Conservation (phyloP, 2,797 vertebrate genomes). For the Triplophysa yarkandensis region DNA sequence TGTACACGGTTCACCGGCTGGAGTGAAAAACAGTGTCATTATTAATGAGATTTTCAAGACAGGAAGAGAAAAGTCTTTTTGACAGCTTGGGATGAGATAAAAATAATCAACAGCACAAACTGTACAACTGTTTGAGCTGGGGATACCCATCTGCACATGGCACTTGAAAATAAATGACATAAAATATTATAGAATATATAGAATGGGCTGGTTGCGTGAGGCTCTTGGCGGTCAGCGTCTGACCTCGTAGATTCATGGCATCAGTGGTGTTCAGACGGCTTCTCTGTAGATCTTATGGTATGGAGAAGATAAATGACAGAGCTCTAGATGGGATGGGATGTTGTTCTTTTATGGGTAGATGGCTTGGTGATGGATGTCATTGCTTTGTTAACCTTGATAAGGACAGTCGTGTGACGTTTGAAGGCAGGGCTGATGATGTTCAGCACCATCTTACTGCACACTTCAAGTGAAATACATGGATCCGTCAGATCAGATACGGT, state of each 20-base stretch:
- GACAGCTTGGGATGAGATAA: too few relatives aligned
- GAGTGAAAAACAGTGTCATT: conserved; percentile 4
- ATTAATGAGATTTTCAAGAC: conserved; percentile 37
- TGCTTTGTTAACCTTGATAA: conserved; percentile 75
- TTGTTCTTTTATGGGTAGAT: conserved; percentile 58
- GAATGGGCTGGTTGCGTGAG: conserved; percentile 67
- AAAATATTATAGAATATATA: conserved; percentile 61
- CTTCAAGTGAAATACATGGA: not conserved
- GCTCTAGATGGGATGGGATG: conserved; percentile 44
- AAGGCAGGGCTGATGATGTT: conserved; percentile 33
- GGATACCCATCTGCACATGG: conserved; percentile 47
- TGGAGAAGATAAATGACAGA: conserved; percentile 66
- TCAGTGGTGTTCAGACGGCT: conserved; percentile 68
- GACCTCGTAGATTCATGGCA: conserved; percentile 65
- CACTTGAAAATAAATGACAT: too few relatives aligned
- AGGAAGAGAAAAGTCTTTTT: not conserved
- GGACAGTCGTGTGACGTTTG: conserved; percentile 44
- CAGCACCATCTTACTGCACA: not conserved
- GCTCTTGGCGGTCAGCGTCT: conserved; percentile 65
- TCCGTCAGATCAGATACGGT: too few relatives aligned
- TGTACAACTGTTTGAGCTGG: conserved; percentile 41
- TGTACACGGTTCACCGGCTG: conserved; percentile 19
- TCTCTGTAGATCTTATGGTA: conserved; percentile 61
- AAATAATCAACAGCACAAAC: too few relatives aligned
- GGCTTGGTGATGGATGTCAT: conserved; percentile 73